A percentile compares a stretch with the other conserved stretches of the same genome.
Evolutionary conservation across 2,888 invertebrate genomes (phyloP).

Genomic region (Diaprepes abbreviatus): DNA sequence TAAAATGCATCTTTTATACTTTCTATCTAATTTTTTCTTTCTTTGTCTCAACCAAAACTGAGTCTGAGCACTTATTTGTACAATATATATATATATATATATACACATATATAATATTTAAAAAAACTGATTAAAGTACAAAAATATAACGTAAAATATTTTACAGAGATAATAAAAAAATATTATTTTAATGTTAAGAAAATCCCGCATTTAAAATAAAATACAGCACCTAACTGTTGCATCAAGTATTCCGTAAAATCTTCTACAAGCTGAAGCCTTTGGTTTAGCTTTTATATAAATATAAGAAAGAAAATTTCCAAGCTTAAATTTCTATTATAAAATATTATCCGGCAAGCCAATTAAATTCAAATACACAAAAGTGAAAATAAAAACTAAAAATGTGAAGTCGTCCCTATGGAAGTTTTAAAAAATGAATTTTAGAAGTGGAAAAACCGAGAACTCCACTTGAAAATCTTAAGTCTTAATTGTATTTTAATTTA

Average conservation of each 20-base stretch:
- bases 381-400: background rate
- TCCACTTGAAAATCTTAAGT: conserved; percentile 6
- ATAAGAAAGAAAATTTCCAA: background rate
- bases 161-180: background rate
- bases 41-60: too few relatives aligned
- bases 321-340: conserved; percentile 12
- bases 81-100: too few relatives aligned
- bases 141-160: background rate
- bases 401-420: conserved; percentile 1
- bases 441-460: background rate
- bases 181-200: background rate
- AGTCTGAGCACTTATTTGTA: too few relatives aligned
- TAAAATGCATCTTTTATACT: too few relatives aligned
- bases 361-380: conserved; percentile 20
- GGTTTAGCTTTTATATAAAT: conserved; percentile 12
- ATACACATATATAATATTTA: too few relatives aligned
- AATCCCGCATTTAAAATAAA: conserved; percentile 2
- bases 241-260: conserved; percentile 7
- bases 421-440: conserved; percentile 14
- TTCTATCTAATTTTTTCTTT: too few relatives aligned
- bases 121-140: too few relatives aligned
- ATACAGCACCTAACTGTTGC: conserved; percentile 11
- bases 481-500: conserved; percentile 28
- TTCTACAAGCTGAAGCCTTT: background rate
- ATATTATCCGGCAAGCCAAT: conserved; percentile 22